Percentiles rank a stretch among this genome's conserved stretches.
These are phyloP conservation scores for Caprella mutica DNA, from an alignment of 2,888 invertebrate species.

Conservation along the genomic window DNA sequence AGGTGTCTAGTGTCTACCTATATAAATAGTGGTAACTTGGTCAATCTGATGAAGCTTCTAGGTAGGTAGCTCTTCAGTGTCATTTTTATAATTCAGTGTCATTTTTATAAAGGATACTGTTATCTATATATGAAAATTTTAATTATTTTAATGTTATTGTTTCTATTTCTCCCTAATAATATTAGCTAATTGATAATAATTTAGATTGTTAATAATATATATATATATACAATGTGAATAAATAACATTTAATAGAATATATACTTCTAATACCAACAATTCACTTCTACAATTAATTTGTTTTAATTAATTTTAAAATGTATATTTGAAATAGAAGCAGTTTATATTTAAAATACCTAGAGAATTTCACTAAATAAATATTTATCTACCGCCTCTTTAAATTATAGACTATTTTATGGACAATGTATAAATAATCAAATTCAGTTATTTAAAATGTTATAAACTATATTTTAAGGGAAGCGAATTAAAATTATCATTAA, in stretches of 20 bases:
- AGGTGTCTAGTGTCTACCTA: not conserved
- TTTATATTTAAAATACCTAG: too few relatives aligned
- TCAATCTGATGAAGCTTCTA: not conserved
- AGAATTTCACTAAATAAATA: too few relatives aligned
- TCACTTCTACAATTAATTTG: too few relatives aligned
- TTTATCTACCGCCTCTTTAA: too few relatives aligned
- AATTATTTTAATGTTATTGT: not conserved
- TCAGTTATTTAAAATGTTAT: too few relatives aligned
- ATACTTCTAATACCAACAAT: not conserved
- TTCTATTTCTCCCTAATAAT: not conserved
- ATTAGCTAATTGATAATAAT: not conserved
- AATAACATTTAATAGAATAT: not conserved
- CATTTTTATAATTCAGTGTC: not conserved
- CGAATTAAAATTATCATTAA: too few relatives aligned
- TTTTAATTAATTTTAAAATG: too few relatives aligned
- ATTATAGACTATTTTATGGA: too few relatives aligned
- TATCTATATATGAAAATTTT: not conserved
- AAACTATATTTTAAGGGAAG: too few relatives aligned
- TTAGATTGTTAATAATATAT: not conserved
- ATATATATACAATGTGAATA: not conserved
- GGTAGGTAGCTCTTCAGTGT: not conserved
- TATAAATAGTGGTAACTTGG: not conserved
- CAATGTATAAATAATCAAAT: too few relatives aligned
- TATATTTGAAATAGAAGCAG: too few relatives aligned
- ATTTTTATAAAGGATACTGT: not conserved